Conservation (phyloP, 1,140 invertebrate species). For the Hirudo medicinalis region DNA sequence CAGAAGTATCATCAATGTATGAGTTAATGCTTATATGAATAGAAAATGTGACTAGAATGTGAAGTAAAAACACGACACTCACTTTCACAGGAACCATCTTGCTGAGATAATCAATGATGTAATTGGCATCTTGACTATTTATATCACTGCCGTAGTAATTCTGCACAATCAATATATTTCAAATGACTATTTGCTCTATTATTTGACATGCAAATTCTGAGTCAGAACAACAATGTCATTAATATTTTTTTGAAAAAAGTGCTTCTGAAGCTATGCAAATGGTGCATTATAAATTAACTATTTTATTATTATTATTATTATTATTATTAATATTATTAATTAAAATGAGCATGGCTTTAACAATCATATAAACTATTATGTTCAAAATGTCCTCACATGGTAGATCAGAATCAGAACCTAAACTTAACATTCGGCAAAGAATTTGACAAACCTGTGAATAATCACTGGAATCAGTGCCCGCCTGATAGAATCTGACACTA, state of each 20-base stretch:
- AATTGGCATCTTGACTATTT: slow-evolving; percentile 18
- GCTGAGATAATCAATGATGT: slow-evolving; percentile 19
- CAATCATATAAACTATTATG: neutral
- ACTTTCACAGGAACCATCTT: slow-evolving; percentile 2
- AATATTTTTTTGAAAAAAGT: slow-evolving; percentile 4
- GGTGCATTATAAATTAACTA: no score
- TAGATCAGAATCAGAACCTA: neutral
- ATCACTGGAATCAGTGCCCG: slow-evolving; percentile 23
- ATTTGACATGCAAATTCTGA: neutral
- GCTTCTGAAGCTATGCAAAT: no score
- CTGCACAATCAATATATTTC: slow-evolving; percentile 5
- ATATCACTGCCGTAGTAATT: slow-evolving; percentile 20
- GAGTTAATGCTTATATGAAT: no score
- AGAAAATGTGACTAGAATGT: no score
- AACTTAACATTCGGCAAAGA: no score
- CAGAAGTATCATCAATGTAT: no score
- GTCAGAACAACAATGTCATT: neutral
- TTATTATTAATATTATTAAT: no score
- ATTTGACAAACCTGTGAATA: neutral
- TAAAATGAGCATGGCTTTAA: neutral
- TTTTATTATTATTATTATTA: no score
- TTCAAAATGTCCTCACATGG: neutral
- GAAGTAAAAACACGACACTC: neutral
- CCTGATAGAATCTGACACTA: slow-evolving; percentile 43
- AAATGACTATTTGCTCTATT: no score